These are phyloP conservation scores for Plebejus anna DNA, from an alignment of 2,888 invertebrate species.

Conservation along the genomic window DNA sequence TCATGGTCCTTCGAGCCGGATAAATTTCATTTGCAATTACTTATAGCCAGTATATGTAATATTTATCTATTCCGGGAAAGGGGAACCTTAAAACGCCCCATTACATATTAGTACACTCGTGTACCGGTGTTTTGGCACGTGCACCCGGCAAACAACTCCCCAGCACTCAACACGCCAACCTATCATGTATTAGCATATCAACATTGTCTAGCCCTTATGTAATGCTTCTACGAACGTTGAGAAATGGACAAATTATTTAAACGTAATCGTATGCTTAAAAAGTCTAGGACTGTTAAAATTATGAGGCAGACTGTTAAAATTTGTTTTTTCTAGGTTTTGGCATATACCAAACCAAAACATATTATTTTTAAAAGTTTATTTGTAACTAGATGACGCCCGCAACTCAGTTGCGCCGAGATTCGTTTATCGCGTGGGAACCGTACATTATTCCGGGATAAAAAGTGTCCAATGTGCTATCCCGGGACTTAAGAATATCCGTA, in stretches of 20 bases:
- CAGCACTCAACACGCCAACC: slow-evolving; percentile 10
- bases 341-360: too few species aligned
- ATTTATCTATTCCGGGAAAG: background rate
- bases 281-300: background rate
- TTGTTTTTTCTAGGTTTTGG: too few species aligned
- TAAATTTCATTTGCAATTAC: background rate
- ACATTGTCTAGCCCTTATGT: slow-evolving; percentile 7
- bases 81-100: slow-evolving; percentile 1
- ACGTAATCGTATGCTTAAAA: background rate
- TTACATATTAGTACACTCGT: slow-evolving; percentile 15
- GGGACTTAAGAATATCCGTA: too few species aligned
- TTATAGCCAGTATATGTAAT: background rate
- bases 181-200: background rate
- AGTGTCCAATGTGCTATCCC: too few species aligned
- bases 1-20: background rate
- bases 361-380: too few species aligned
- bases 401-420: too few species aligned
- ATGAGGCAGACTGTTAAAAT: too few species aligned
- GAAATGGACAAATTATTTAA: background rate
- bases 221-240: background rate
- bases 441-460: too few species aligned
- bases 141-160: slow-evolving; percentile 13
- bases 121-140: slow-evolving; percentile 17
- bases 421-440: too few species aligned
- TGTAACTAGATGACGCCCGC: too few species aligned